Evolutionary conservation across 2,888 invertebrate species (phyloP).

Genomic region (Ophion slaviceki): DNA sequence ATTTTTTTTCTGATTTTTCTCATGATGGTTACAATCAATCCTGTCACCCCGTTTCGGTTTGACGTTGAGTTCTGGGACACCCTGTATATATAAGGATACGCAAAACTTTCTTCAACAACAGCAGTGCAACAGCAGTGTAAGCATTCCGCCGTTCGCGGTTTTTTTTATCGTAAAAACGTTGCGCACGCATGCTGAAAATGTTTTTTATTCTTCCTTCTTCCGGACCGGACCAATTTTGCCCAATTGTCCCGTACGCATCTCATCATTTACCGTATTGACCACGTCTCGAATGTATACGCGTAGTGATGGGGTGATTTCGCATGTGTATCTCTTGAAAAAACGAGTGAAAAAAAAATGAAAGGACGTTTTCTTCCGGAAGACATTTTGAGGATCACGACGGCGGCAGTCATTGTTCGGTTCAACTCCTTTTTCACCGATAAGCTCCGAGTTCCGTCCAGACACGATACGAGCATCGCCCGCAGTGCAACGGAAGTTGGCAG

Average conservation of each 20-base stretch:
- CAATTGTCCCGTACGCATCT: constrained; percentile 78
- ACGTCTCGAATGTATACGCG: constrained; percentile 30
- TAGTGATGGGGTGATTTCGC: too few species aligned
- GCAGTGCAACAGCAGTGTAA: constrained; percentile 41
- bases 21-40: too few species aligned
- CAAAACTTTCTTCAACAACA: constrained; percentile 46
- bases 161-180: constrained; percentile 26
- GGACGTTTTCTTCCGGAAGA: constrained; percentile 42
- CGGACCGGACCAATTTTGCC: constrained; percentile 43
- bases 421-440: constrained; percentile 15
- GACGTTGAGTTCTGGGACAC: too few species aligned
- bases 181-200: constrained; percentile 53
- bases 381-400: constrained; percentile 28
- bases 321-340: constrained; percentile 67
- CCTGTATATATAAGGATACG: not conserved
- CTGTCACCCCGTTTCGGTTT: too few species aligned
- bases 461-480: not conserved
- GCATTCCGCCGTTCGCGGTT: constrained; percentile 38
- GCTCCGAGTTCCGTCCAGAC: constrained; percentile 5
- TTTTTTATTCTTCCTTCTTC: constrained; percentile 17
- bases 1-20: too few species aligned
- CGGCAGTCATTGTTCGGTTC: constrained; percentile 36
- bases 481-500: constrained; percentile 39
- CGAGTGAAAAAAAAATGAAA: not conserved
- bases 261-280: constrained; percentile 73